A percentile compares a stretch with the other conserved stretches of the same genome.
Conservation (phyloP, 1,140 invertebrate species). For the Linepithema humile region DNA sequence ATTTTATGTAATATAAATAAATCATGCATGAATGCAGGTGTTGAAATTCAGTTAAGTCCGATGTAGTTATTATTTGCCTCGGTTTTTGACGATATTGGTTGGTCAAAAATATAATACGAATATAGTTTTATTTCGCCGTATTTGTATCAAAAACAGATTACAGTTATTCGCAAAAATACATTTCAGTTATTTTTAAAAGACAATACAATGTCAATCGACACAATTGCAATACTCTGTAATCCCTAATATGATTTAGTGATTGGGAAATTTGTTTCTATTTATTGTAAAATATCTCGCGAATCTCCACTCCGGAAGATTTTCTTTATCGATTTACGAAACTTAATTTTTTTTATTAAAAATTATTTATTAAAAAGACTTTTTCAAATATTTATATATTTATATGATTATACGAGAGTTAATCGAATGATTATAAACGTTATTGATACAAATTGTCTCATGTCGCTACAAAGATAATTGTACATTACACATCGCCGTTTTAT, state of each 20-base stretch:
- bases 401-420: background rate
- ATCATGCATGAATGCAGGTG: background rate
- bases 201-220: background rate
- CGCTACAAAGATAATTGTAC: background rate
- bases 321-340: background rate
- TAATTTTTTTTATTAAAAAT: too few species aligned
- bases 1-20: background rate
- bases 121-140: conserved; percentile 16
- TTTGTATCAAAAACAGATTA: conserved; percentile 31
- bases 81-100: conserved; percentile 31
- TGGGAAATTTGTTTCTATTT: background rate
- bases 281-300: background rate
- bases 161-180: conserved; percentile 14
- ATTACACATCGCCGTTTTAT: background rate
- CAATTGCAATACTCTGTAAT: background rate
- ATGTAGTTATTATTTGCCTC: conserved; percentile 22
- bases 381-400: background rate
- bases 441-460: background rate
- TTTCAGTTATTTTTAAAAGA: conserved; percentile 12
- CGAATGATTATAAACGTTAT: background rate
- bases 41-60: conserved; percentile 31
- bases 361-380: too few species aligned
- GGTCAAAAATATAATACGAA: conserved; percentile 13
- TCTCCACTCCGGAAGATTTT: background rate
- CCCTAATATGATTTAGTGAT: background rate